These are phyloP conservation scores for Chorisops tibialis DNA, from an alignment of 2,888 invertebrate genomes.

Conservation along the genomic window DNA sequence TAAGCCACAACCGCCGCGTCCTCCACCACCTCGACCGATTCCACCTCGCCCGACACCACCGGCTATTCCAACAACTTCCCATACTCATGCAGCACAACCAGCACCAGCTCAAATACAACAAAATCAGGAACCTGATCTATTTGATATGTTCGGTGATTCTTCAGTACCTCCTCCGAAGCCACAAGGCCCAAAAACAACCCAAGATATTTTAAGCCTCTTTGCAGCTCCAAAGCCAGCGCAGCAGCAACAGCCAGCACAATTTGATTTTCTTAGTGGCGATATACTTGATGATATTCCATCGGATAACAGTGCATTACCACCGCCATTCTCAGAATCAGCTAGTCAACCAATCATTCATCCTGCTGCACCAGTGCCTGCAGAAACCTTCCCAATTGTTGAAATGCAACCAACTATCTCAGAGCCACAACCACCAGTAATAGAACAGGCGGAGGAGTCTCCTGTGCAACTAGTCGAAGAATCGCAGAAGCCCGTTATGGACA, in stretches of 20 bases:
- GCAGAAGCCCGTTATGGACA: slow-evolving; percentile 36
- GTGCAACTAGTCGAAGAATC: slow-evolving; percentile 11
- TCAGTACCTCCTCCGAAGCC: slow-evolving; percentile 56
- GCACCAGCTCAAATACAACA: slow-evolving; percentile 35
- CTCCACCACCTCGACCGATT: slow-evolving; percentile 51
- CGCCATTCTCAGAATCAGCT: slow-evolving; percentile 16
- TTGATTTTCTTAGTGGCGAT: slow-evolving; percentile 60
- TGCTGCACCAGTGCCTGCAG: background rate
- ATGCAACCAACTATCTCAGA: slow-evolving; percentile 23
- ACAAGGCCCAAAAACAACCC: slow-evolving; percentile 56
- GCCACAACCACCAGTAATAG: background rate
- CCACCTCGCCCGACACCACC: slow-evolving; percentile 45
- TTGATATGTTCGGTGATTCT: slow-evolving; percentile 55
- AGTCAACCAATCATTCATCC: slow-evolving; percentile 26
- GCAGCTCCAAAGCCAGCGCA: slow-evolving; percentile 49
- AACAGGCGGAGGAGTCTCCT: slow-evolving; percentile 24
- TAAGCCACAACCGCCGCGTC: slow-evolving; percentile 54
- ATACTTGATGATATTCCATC: slow-evolving; percentile 41
- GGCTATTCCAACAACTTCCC: slow-evolving; percentile 46
- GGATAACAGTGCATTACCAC: slow-evolving; percentile 24
- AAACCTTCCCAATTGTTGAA: background rate
- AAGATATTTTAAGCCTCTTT: slow-evolving; percentile 61
- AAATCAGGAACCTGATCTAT: slow-evolving; percentile 51
- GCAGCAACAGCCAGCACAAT: slow-evolving; percentile 45
- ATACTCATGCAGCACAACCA: slow-evolving; percentile 20